Evolutionary conservation across 1,140 invertebrate species (phyloP).

Genomic region (Eumeta japonica): DNA sequence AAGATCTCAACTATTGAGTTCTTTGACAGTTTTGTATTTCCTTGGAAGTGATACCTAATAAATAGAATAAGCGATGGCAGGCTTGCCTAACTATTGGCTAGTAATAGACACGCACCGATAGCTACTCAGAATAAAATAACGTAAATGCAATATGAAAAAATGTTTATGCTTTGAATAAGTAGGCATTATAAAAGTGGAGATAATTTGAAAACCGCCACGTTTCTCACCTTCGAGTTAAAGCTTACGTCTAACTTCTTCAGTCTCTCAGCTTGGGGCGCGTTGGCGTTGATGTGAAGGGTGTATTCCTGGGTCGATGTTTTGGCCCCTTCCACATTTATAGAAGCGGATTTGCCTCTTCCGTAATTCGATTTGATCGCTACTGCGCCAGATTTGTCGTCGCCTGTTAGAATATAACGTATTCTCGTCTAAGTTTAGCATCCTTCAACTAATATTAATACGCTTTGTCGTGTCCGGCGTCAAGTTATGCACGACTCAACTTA

Average conservation of each 20-base stretch:
- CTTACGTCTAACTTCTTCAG: constrained; percentile 58
- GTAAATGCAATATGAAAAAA: constrained; percentile 3
- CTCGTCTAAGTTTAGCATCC: neutral
- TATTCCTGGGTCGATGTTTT: constrained; percentile 39
- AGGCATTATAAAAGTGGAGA: too few species aligned
- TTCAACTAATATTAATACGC: neutral
- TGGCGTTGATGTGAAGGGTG: constrained; percentile 35
- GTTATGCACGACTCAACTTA: too few species aligned
- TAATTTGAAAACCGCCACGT: too few species aligned
- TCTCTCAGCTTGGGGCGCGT: constrained; percentile 56
- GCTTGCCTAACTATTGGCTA: too few species aligned
- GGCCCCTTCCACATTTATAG: constrained; percentile 31
- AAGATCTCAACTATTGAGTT: too few species aligned
- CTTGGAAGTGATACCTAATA: too few species aligned
- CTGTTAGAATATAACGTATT: too few species aligned
- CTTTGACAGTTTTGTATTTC: too few species aligned
- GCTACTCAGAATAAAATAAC: neutral
- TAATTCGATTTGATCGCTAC: constrained; percentile 49
- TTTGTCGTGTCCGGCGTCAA: too few species aligned
- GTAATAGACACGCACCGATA: neutral
- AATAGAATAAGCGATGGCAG: too few species aligned
- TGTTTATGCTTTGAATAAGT: too few species aligned
- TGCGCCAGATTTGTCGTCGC: constrained; percentile 26
- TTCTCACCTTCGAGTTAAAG: constrained; percentile 60
- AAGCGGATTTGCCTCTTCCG: constrained; percentile 57